Evolutionary conservation across 2,797 vertebrate species (phyloP), one percentile per base, ranked within the genome.

Genomic region (Perodicticus potto): DNA sequence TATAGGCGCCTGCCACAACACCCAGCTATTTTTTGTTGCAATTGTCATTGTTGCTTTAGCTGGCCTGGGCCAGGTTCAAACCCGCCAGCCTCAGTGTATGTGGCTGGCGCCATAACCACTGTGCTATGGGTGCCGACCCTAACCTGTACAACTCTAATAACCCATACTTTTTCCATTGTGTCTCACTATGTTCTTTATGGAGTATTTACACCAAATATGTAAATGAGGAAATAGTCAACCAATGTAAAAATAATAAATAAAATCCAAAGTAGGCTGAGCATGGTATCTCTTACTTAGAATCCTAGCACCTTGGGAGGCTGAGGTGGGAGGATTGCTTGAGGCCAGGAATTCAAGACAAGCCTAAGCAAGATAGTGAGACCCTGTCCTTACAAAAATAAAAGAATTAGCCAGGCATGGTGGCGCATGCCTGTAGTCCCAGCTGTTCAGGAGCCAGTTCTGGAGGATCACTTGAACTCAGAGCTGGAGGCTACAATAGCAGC

Each of bases 201-300:
- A 37, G n/a, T 82, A 74, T 73, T 82, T 95, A 77, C 86, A 57
- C 57, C 53, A 95, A 8, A 23, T 86, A 70, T 83, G 84, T 94
- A 94, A 76, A 17, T 77, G 13, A 55, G 12, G 82, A 89, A 89
- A 83, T 22, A 74, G 73, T 82, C 22, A 86, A 49, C 65, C 67
- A 82, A 43, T 8, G 65, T 67, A 67, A 19, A 67, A n/a, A n/a
- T 67, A n/a, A n/a, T n/a, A 67, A n/a, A n/a, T 86, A 81, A 95
- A 95, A 67, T 43, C 13, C 37, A 86, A 55, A 95, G 34, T 45
- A 94, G 76, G 65, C 32, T 67, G 32, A 67, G 29, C 14, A 65
- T 65, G 14, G 63, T 17, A 32, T 29, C 63, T 65, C 29, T 17
- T 34, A 17, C 32, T 67, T 67, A 67, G 3, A n/a, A n/a, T 67